Percentiles rank a stretch among this genome's conserved stretches.
Conservation (phyloP, 2,797 vertebrate species). For the Cossypha polioptera region DNA sequence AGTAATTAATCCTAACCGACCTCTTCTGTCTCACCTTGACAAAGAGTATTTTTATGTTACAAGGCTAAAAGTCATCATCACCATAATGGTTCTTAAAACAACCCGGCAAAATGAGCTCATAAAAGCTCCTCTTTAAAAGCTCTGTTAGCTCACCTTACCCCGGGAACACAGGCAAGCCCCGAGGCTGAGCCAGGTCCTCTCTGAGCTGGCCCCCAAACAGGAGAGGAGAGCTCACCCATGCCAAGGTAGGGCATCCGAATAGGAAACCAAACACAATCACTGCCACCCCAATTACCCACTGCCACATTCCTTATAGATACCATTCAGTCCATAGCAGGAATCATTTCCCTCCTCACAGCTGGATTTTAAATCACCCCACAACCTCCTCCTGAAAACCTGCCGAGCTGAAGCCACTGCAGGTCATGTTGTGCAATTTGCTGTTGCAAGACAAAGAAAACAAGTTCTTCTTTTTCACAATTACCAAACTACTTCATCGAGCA, state of each 20-base stretch:
- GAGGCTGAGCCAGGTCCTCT: background rate
- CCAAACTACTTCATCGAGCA: conserved; percentile 41
- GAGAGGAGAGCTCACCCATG: background rate
- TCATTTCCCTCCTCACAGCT: background rate
- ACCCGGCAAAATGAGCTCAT: background rate
- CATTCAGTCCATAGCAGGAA: fast-evolving
- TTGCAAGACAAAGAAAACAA: conserved; percentile 62
- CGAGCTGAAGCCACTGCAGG: background rate
- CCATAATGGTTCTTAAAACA: background rate
- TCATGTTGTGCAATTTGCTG: conserved; percentile 28
- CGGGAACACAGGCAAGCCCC: background rate
- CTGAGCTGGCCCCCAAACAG: background rate
- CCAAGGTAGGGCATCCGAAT: fast-evolving
- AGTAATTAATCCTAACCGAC: background rate
- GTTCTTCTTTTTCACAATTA: conserved; percentile 61
- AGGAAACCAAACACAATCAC: background rate
- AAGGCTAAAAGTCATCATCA: background rate
- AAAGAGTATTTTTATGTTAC: background rate
- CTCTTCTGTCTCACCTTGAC: background rate
- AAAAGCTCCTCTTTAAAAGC: background rate
- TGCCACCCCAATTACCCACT: background rate
- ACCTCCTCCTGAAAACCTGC: background rate
- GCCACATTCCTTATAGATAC: background rate
- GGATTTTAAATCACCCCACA: background rate
- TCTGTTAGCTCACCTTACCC: background rate